Conservation (phyloP, 1,140 invertebrate genomes). For the Saccostrea cuccullata region DNA sequence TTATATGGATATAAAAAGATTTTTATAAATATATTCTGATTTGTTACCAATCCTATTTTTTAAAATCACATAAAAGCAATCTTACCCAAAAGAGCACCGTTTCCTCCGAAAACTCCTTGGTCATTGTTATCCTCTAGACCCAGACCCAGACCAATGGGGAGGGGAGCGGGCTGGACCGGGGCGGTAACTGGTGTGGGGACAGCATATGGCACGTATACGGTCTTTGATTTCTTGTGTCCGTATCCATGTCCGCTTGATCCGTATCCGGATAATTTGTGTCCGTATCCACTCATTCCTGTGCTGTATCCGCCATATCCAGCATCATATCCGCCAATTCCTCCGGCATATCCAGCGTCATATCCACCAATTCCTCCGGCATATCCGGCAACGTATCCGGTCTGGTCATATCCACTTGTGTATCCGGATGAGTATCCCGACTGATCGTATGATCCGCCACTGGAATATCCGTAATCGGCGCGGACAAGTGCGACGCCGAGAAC, state of each 20-base stretch:
- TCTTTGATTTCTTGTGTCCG: not conserved
- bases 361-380: conserved; percentile 10
- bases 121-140: not conserved
- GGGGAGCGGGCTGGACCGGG: not conserved
- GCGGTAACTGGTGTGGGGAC: not conserved
- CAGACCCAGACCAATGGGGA: not conserved
- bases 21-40: no score
- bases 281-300: not conserved
- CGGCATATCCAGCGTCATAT: not conserved
- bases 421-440: not conserved
- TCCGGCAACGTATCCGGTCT: not conserved
- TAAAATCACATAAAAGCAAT: not conserved
- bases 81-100: conserved; percentile 1
- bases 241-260: not conserved
- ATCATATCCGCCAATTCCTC: not conserved
- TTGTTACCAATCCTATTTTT: no score
- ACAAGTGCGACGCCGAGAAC: not conserved
- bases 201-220: not conserved
- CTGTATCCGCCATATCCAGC: not conserved
- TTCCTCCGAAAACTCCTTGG: not conserved
- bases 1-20: no score
- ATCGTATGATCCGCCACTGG: not conserved
- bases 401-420: conserved; percentile 18
- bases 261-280: not conserved
- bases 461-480: not conserved